Evolutionary conservation across 1,140 invertebrate genomes (phyloP).

Genomic region (Sarcophaga bullata): DNA sequence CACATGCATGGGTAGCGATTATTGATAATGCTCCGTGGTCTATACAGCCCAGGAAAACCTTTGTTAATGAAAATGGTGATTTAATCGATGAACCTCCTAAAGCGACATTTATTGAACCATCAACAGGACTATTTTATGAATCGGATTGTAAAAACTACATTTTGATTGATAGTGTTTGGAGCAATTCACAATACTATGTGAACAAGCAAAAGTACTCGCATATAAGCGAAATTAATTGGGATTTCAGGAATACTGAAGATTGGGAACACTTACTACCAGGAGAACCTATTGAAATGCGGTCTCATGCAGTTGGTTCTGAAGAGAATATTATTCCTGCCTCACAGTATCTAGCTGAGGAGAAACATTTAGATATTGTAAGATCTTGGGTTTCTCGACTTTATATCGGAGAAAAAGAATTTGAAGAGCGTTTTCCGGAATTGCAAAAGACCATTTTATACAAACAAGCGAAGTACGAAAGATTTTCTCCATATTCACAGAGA

Average conservation of each 20-base stretch:
- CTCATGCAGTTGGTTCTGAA: conserved; percentile 59
- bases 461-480: conserved; percentile 79
- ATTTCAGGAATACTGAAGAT: conserved; percentile 70
- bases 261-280: conserved; percentile 80
- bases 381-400: conserved; percentile 78
- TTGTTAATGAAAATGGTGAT: conserved; percentile 56
- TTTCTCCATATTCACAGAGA: conserved; percentile 77
- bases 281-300: conserved; percentile 69
- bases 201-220: conserved; percentile 71
- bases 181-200: conserved; percentile 87
- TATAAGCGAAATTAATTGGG: conserved; percentile 67
- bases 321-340: conserved; percentile 59
- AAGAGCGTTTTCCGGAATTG: conserved; percentile 78
- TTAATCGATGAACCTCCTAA: conserved; percentile 50
- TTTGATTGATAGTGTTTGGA: conserved; percentile 86
- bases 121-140: conserved; percentile 74
- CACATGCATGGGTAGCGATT: conserved; percentile 88
- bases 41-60: conserved; percentile 55
- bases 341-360: conserved; percentile 69
- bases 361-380: conserved; percentile 82
- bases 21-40: conserved; percentile 66
- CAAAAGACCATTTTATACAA: conserved; percentile 80
- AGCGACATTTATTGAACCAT: conserved; percentile 84
- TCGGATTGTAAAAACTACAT: conserved; percentile 74
- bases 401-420: conserved; percentile 76